Evolutionary conservation across 2,888 invertebrate species (phyloP).

Genomic region (Acronicta psi): DNA sequence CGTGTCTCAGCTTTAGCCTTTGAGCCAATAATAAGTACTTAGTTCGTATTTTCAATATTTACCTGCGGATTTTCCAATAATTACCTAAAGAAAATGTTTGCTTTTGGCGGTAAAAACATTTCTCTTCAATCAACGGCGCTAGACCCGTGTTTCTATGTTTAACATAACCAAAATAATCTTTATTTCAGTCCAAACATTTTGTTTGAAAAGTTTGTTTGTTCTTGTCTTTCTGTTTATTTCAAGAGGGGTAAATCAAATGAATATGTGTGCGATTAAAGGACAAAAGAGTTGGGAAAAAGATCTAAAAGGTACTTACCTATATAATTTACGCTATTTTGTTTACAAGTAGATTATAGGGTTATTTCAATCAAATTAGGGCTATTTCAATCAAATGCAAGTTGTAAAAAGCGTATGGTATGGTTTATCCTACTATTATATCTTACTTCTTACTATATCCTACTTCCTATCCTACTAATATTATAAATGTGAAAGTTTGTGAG

Average conservation of each 20-base stretch:
- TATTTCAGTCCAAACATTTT: constrained; percentile 58
- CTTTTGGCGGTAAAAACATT: constrained; percentile 38
- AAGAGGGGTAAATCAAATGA: constrained; percentile 59
- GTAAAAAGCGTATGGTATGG: too few relatives aligned
- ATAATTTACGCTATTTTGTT: constrained; percentile 37
- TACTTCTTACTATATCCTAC: too few relatives aligned
- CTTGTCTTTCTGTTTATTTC: constrained; percentile 53
- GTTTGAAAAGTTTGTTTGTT: constrained; percentile 64
- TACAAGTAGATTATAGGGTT: constrained; percentile 1
- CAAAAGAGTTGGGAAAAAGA: constrained; percentile 62
- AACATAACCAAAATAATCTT: constrained; percentile 51
- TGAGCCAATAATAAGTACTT: too few relatives aligned
- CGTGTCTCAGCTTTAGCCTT: too few relatives aligned
- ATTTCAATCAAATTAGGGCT: constrained; percentile 35
- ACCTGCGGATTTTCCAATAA: constrained; percentile 11
- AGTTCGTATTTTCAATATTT: constrained; percentile 38
- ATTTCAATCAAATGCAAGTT: constrained; percentile 31
- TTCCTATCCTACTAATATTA: too few relatives aligned
- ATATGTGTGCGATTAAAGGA: constrained; percentile 64
- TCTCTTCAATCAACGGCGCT: constrained; percentile 20
- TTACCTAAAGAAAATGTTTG: constrained; percentile 26
- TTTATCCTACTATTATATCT: too few relatives aligned
- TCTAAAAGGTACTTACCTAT: constrained; percentile 54
- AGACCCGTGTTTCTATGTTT: constrained; percentile 9
- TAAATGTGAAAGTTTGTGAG: too few relatives aligned